Conservation (phyloP, 2,888 invertebrate genomes). For the Ditula angustiorana region DNA sequence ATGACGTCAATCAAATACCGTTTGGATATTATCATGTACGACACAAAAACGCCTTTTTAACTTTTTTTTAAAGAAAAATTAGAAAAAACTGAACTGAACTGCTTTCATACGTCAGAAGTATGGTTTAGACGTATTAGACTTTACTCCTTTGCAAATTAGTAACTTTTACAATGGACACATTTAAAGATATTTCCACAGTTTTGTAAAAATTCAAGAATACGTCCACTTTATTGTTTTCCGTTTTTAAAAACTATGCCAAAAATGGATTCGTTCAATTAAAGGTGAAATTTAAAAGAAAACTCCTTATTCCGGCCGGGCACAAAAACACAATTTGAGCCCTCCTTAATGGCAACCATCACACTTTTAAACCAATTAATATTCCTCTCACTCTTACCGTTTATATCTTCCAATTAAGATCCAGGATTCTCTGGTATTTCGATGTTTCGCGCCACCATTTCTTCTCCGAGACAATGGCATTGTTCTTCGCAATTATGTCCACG, state of each 20-base stretch:
- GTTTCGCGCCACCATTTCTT: conserved; percentile 38
- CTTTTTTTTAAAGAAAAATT: not conserved
- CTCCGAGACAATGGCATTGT: conserved; percentile 72
- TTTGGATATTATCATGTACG: too few relatives aligned
- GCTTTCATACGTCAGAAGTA: too few relatives aligned
- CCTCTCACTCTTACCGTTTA: conserved; percentile 21
- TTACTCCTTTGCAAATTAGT: too few relatives aligned
- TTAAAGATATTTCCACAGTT: too few relatives aligned
- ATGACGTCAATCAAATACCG: not conserved
- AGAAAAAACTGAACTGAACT: too few relatives aligned
- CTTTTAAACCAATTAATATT: conserved; percentile 33
- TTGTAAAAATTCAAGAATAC: too few relatives aligned
- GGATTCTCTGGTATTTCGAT: conserved; percentile 29
- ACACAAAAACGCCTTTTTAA: not conserved
- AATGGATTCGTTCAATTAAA: too few relatives aligned
- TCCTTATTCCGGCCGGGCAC: not conserved
- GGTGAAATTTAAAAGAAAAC: too few relatives aligned
- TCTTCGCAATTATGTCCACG: conserved; percentile 72
- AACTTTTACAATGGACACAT: too few relatives aligned
- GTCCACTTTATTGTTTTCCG: too few relatives aligned
- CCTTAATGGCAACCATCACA: conserved; percentile 35
- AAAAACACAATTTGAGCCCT: conserved; percentile 1
- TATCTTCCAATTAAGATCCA: conserved; percentile 33
- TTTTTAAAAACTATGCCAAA: too few relatives aligned
- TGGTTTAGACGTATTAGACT: too few relatives aligned